phyloP scores from a whole-genome alignment of 2,113 vertebrate species.

The Oreotragus oreotragus region DNA sequence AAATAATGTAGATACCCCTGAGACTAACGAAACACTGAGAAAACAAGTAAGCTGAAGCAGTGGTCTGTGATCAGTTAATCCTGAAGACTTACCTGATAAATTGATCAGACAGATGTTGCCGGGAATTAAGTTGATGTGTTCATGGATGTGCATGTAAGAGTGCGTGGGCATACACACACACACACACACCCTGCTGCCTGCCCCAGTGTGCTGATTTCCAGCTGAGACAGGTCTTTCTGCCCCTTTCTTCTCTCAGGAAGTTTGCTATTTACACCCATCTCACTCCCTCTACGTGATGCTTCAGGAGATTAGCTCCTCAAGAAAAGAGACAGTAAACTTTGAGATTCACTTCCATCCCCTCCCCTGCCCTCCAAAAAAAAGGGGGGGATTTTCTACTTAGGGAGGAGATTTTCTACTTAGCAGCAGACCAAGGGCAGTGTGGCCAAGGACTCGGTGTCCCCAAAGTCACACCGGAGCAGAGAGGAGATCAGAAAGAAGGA shows the following conservation, averaged over 20 bases:
- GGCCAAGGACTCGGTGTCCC: not conserved
- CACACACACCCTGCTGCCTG: not conserved
- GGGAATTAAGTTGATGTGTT: not conserved
- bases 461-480: not conserved
- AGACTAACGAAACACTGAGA: not conserved
- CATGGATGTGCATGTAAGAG: not conserved
- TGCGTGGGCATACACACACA: rapidly evolving
- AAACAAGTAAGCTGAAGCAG: not conserved
- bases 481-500: not conserved
- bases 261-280: not conserved
- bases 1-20: not conserved
- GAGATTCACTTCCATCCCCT: not conserved
- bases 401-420: not conserved
- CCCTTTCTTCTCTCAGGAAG: not conserved
- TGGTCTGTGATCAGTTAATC: not conserved
- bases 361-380: rapidly evolving
- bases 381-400: not conserved
- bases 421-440: not conserved
- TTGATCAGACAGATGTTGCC: not conserved
- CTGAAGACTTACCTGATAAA: not conserved
- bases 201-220: not conserved
- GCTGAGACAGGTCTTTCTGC: not conserved
- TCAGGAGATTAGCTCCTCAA: not conserved
- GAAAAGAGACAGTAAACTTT: not conserved
- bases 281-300: not conserved